A percentile compares a stretch with the other conserved stretches of the same genome.
Evolutionary conservation across 2,113 vertebrate genomes (phyloP).

Genomic region (Laterallus jamaicensis): DNA sequence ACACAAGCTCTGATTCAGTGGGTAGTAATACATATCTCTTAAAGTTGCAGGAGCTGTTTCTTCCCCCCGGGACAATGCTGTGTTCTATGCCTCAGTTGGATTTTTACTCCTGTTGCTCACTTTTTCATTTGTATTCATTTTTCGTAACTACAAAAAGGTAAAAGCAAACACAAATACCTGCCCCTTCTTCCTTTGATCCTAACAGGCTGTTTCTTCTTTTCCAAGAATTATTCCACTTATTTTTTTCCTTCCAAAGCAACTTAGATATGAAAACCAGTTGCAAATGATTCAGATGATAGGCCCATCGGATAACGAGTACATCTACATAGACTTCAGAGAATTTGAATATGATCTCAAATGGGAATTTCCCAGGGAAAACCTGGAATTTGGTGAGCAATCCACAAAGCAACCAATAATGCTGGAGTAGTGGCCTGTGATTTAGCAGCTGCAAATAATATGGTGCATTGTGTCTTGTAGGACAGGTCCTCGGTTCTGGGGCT

Average conservation of each 20-base stretch:
- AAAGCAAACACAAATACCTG: neutral
- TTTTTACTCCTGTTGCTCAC: conserved; percentile 50
- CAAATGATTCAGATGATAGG: conserved; percentile 90
- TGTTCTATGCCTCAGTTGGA: conserved; percentile 59
- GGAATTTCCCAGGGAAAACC: conserved; percentile 96
- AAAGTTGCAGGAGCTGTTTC: conserved; percentile 67
- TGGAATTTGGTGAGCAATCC: conserved; percentile 87
- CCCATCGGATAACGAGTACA: conserved; percentile 90
- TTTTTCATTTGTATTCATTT: conserved; percentile 52
- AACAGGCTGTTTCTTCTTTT: neutral
- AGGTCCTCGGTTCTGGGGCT: conserved; percentile 90
- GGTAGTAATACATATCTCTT: conserved; percentile 15
- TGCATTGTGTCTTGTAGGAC: conserved; percentile 76
- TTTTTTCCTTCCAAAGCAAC: conserved; percentile 77
- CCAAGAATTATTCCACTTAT: neutral
- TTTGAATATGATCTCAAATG: conserved; percentile 88
- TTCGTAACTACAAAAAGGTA: conserved; percentile 81
- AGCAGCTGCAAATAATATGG: neutral
- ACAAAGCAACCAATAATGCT: neutral
- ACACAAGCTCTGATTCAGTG: neutral
- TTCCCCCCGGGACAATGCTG: conserved; percentile 40
- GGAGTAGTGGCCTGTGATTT: neutral
- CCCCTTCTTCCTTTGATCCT: neutral
- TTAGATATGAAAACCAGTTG: conserved; percentile 87
- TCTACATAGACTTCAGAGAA: conserved; percentile 91